Evolutionary conservation across 1,140 invertebrate species (phyloP).

Genomic region (Lepidurus apus): DNA sequence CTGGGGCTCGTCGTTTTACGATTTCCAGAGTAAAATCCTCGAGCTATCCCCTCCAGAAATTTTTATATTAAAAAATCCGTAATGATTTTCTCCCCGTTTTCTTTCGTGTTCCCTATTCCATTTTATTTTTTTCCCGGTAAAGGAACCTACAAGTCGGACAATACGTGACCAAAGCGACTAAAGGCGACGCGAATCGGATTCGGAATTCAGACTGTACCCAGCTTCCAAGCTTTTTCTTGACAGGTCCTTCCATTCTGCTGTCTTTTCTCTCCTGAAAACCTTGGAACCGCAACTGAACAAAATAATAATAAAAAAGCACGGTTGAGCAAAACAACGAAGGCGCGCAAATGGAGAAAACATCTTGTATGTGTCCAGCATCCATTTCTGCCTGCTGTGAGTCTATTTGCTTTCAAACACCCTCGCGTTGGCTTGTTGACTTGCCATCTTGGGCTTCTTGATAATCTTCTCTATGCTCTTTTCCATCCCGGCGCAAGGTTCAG

Average conservation of each 20-base stretch:
- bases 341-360: not conserved
- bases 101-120: not conserved
- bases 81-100: not conserved
- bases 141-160: not conserved
- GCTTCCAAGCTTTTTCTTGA: not conserved
- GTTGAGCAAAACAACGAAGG: not conserved
- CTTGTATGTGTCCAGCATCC: not conserved
- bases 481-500: not conserved
- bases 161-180: slow-evolving; percentile 19
- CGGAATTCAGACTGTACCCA: slow-evolving; percentile 2
- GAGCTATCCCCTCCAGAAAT: not conserved
- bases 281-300: not conserved
- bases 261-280: not conserved
- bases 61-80: not conserved
- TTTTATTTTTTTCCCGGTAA: not conserved
- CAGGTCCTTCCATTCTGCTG: not conserved
- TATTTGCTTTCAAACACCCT: slow-evolving; percentile 15
- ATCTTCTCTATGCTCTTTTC: not conserved
- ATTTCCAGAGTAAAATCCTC: not conserved
- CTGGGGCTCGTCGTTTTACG: not conserved
- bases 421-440: slow-evolving; percentile 12
- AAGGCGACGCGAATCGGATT: slow-evolving; percentile 14
- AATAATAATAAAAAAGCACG: not conserved
- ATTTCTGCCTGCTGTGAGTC: slow-evolving; percentile 2
- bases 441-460: not conserved